Percentiles rank a stretch among this genome's conserved stretches.
Evolutionary conservation across 2,113 vertebrate genomes (phyloP).

Genomic region (Myrmophylax atrothorax): DNA sequence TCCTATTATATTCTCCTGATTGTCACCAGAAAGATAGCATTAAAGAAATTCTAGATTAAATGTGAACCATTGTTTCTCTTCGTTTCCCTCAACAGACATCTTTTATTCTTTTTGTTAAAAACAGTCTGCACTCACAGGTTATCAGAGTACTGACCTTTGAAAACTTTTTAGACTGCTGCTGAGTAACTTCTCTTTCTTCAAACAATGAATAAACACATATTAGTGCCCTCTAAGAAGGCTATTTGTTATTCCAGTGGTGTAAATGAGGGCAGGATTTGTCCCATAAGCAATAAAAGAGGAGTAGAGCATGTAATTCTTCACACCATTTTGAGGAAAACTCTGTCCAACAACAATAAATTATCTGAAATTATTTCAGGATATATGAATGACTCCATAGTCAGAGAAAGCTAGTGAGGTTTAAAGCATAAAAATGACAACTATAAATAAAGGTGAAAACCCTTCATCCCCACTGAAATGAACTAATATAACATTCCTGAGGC

Average conservation of each 20-base stretch:
- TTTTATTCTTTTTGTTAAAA: background rate
- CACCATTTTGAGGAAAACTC: conserved; percentile 15
- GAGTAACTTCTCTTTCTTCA: background rate
- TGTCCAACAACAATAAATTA: conserved; percentile 67
- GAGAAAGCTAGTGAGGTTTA: conserved; percentile 55
- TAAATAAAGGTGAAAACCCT: conserved; percentile 70
- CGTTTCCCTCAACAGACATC: background rate
- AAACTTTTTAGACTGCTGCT: background rate
- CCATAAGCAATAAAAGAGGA: conserved; percentile 49
- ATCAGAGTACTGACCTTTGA: conserved; percentile 9
- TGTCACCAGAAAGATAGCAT: background rate
- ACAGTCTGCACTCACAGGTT: background rate
- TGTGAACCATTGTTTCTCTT: background rate
- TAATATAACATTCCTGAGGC: conserved; percentile 58
- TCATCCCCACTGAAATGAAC: conserved; percentile 56
- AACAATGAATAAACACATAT: background rate
- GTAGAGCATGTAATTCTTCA: conserved; percentile 46
- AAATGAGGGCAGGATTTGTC: conserved; percentile 27
- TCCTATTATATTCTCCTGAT: background rate
- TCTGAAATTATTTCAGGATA: conserved; percentile 53
- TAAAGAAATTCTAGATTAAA: background rate
- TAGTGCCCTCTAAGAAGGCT: conserved; percentile 10
- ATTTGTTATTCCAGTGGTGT: conserved; percentile 11
- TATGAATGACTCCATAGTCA: conserved; percentile 48
- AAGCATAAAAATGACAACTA: conserved; percentile 66